Evolutionary conservation across 2,797 vertebrate genomes (phyloP).

Genomic region (Falco berigora): DNA sequence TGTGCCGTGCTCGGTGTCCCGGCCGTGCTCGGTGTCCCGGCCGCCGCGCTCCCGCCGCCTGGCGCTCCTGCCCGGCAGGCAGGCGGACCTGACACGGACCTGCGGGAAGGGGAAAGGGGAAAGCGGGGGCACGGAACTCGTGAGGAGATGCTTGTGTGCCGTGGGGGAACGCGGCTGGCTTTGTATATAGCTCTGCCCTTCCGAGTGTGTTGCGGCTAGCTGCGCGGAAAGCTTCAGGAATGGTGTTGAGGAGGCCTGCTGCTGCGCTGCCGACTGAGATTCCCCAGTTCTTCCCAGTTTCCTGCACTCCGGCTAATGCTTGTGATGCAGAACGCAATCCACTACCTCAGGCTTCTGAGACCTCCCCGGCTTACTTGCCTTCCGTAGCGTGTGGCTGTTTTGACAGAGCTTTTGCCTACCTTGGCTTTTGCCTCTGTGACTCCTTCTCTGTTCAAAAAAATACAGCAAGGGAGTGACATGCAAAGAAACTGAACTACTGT

Average conservation of each 20-base stretch:
- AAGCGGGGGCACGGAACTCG: rapidly evolving
- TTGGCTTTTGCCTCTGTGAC: neutral
- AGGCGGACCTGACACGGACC: neutral
- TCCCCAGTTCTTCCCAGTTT: neutral
- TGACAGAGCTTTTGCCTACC: neutral
- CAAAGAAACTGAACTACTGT: neutral
- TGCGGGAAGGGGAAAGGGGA: neutral
- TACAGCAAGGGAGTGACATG: neutral
- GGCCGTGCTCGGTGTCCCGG: neutral
- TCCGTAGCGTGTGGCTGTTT: rapidly evolving
- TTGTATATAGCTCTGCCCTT: neutral
- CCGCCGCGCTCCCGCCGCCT: rapidly evolving
- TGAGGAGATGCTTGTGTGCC: rapidly evolving
- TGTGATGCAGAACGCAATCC: neutral
- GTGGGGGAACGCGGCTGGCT: rapidly evolving
- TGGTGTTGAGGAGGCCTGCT: neutral
- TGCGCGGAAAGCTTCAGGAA: neutral
- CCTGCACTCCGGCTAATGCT: neutral
- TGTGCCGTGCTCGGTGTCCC: neutral
- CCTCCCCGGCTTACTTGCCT: neutral
- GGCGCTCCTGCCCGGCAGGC: neutral
- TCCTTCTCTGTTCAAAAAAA: neutral
- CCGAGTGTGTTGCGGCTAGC: neutral
- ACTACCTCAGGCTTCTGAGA: neutral
- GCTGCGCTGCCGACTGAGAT: neutral